Percentiles rank a stretch among this genome's conserved stretches.
These are phyloP conservation scores for Camponotus fellah DNA, from an alignment of 2,888 invertebrate genomes.

Conservation along the genomic window DNA sequence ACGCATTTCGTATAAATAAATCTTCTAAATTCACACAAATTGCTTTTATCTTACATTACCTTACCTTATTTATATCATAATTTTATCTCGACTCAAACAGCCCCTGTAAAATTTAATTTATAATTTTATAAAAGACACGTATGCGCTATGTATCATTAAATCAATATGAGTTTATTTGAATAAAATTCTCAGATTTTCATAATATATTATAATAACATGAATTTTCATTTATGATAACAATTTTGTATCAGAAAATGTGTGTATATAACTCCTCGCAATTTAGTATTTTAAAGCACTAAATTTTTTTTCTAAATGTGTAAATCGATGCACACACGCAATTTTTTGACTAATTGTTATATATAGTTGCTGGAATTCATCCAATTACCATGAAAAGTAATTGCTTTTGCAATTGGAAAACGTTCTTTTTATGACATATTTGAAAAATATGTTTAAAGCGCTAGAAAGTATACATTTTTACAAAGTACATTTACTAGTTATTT, in stretches of 20 bases:
- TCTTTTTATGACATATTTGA: slow-evolving; percentile 30
- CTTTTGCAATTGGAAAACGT: slow-evolving; percentile 22
- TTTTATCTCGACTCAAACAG: neutral
- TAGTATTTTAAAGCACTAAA: slow-evolving; percentile 29
- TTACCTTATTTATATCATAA: neutral
- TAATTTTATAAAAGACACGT: neutral
- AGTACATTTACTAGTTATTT: slow-evolving; percentile 29
- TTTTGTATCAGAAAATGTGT: neutral
- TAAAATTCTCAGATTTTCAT: slow-evolving; percentile 28
- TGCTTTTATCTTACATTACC: neutral
- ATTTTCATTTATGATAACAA: slow-evolving; percentile 23
- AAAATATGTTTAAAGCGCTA: slow-evolving; percentile 47
- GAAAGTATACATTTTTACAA: slow-evolving; percentile 53
- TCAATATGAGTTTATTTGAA: slow-evolving; percentile 32
- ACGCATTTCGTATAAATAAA: slow-evolving; percentile 82
- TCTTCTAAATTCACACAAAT: slow-evolving; percentile 65
- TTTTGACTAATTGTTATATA: neutral
- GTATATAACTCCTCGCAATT: neutral
- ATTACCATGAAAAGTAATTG: slow-evolving; percentile 1
- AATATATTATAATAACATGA: slow-evolving; percentile 19
- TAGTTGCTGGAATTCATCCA: slow-evolving; percentile 18
- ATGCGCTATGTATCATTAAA: neutral
- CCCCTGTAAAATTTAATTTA: neutral
- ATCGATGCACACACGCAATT: neutral
- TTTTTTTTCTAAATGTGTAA: slow-evolving; percentile 11